phyloP scores from a whole-genome alignment of 1,140 invertebrate genomes.

The Tetramorium simillimum region DNA sequence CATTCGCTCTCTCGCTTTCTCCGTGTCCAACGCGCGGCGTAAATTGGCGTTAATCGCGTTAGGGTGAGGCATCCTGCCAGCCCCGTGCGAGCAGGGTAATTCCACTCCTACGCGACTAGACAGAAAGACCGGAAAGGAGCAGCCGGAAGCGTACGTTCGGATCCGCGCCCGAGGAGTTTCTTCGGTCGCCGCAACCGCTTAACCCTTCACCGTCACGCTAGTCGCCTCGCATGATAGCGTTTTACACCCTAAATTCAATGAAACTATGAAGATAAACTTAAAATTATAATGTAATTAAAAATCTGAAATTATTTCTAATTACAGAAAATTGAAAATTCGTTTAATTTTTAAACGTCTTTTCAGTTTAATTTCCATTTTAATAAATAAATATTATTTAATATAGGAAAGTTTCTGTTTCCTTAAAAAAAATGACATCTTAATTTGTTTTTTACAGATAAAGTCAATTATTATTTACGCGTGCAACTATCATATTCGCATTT shows the following conservation, averaged over 20 bases:
- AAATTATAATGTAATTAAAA: neutral
- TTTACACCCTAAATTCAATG: conserved; percentile 23
- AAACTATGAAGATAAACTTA: neutral
- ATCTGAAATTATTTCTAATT: neutral
- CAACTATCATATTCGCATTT: neutral
- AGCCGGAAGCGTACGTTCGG: conserved; percentile 44
- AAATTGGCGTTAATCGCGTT: conserved; percentile 66
- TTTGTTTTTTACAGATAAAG: neutral
- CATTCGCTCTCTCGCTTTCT: conserved; percentile 5
- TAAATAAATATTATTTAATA: neutral
- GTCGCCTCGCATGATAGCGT: neutral
- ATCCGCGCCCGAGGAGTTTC: conserved; percentile 36
- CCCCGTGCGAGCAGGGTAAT: conserved; percentile 47
- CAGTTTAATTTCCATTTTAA: neutral
- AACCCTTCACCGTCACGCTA: conserved; percentile 40
- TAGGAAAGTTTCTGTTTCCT: neutral
- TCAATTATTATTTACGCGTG: neutral
- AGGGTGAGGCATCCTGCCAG: conserved; percentile 60
- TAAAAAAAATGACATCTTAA: neutral
- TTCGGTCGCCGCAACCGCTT: conserved; percentile 34
- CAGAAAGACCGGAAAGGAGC: conserved; percentile 58
- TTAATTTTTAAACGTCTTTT: neutral
- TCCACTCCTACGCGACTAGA: conserved; percentile 44
- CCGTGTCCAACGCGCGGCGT: neutral
- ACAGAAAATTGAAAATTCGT: neutral